Conservation (phyloP, 2,113 vertebrate genomes). For the Corythornis madagascariensis region DNA sequence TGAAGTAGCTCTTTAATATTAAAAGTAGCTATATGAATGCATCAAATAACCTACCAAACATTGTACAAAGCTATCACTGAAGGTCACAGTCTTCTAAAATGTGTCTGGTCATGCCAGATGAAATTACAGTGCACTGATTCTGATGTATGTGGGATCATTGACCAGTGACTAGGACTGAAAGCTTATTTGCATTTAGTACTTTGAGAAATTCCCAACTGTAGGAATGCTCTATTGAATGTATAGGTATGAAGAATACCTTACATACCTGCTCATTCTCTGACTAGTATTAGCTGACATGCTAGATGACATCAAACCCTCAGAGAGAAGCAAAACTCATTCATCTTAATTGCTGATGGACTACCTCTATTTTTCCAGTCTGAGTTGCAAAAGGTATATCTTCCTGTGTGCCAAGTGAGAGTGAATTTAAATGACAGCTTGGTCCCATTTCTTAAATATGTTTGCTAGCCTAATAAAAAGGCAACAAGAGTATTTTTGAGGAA, state of each 20-base stretch:
- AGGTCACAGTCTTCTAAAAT: not conserved
- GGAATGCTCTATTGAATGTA: not conserved
- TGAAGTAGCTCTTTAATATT: not conserved
- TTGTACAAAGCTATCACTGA: not conserved
- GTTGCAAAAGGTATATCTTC: not conserved
- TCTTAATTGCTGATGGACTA: not conserved
- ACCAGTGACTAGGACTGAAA: not conserved
- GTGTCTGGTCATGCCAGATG: not conserved
- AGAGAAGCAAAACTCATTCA: not conserved
- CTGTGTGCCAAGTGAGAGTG: not conserved
- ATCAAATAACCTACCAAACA: not conserved
- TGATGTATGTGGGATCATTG: not conserved
- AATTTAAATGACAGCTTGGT: not conserved
- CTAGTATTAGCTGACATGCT: not conserved
- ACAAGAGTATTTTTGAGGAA: not conserved
- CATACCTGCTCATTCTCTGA: not conserved
- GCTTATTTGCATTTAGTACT: not conserved
- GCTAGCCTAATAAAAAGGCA: not conserved
- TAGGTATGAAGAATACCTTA: not conserved
- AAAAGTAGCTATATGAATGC: not conserved
- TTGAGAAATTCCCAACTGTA: not conserved
- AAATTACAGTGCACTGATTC: not conserved
- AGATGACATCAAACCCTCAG: not conserved
- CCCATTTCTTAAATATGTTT: not conserved
- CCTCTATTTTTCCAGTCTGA: not conserved